Percentiles rank a stretch among this genome's conserved stretches.
Evolutionary conservation across 2,113 vertebrate species (phyloP).

Genomic region (Probosciger aterrimus): DNA sequence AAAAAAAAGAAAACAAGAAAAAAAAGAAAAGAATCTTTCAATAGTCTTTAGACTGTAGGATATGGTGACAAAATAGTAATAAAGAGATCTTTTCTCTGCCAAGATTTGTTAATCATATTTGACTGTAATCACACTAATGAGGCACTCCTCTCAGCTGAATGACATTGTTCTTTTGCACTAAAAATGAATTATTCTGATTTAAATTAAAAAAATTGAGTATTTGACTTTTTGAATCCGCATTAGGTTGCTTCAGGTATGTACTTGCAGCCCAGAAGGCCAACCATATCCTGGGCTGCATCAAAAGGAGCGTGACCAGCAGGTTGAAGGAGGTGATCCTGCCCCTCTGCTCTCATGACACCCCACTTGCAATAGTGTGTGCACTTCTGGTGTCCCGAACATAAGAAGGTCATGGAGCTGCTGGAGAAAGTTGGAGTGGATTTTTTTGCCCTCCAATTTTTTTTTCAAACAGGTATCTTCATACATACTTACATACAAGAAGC

Average conservation of each 20-base stretch:
- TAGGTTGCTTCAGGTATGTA: background rate
- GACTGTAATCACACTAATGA: background rate
- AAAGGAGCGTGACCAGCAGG: background rate
- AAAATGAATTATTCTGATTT: background rate
- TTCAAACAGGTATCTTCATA: background rate
- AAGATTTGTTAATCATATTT: background rate
- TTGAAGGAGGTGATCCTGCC: background rate
- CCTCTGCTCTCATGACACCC: background rate
- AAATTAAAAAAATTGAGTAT: background rate
- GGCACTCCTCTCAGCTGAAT: background rate
- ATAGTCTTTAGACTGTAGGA: background rate
- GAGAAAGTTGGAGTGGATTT: background rate
- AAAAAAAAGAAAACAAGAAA: background rate
- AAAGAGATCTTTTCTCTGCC: background rate
- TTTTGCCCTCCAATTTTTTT: background rate
- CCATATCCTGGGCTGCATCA: background rate
- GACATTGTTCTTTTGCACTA: background rate
- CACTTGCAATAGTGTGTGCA: background rate
- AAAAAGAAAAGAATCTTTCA: background rate
- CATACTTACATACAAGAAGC: rapidly evolving
- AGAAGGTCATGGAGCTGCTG: background rate
- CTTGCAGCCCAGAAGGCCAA: background rate
- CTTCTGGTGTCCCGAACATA: background rate
- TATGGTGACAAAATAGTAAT: background rate
- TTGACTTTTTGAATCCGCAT: background rate